Conservation (phyloP, 2,797 vertebrate species). For the Arvicola amphibius region DNA sequence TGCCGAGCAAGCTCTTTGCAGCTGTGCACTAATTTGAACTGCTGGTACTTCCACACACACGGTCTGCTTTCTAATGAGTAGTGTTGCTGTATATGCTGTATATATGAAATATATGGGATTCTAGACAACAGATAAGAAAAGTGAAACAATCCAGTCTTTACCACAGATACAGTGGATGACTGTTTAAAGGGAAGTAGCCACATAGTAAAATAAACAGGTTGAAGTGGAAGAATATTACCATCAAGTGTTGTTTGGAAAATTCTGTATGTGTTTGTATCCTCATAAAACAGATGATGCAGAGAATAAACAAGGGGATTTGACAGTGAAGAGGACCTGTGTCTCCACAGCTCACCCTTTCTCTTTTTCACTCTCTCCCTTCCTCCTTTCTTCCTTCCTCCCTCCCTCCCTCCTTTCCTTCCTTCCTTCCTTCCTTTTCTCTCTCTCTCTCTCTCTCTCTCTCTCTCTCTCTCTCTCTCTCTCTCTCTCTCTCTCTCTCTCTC, state of each 20-base stretch:
- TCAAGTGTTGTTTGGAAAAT: not conserved
- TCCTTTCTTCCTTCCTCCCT: accelerated
- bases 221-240: not conserved
- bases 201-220: not conserved
- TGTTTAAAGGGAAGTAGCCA: not conserved
- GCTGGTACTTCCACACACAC: not conserved
- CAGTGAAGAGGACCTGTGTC: not conserved
- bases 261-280: not conserved
- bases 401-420: accelerated
- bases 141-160: not conserved
- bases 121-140: not conserved
- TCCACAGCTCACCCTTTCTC: not conserved
- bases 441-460: too few relatives aligned
- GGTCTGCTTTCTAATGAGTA: not conserved
- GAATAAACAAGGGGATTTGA: not conserved
- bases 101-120: not conserved
- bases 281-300: not conserved
- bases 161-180: not conserved
- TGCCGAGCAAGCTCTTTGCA: not conserved
- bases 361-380: not conserved
- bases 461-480: not conserved
- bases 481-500: not conserved
- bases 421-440: accelerated
- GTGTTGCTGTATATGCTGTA: not conserved
- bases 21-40: not conserved